A percentile compares a stretch with the other conserved stretches of the same genome.
Evolutionary conservation across 2,888 invertebrate genomes (phyloP).

Genomic region (Aromia moschata): DNA sequence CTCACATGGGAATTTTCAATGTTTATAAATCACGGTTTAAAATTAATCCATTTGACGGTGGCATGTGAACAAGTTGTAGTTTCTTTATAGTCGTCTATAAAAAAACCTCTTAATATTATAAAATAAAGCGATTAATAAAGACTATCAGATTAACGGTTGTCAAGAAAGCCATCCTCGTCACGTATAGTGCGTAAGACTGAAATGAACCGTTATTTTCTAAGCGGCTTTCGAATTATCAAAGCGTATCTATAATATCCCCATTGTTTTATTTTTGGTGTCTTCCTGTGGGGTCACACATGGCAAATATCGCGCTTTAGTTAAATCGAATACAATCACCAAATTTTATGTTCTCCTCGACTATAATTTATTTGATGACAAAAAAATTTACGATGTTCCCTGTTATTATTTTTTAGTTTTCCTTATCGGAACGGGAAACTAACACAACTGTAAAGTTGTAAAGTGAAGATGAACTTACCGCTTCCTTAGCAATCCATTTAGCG

Average conservation of each 20-base stretch:
- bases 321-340: conserved; percentile 7
- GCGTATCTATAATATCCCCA: conserved; percentile 1
- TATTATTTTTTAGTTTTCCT: background rate
- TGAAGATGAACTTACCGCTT: background rate
- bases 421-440: no score
- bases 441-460: background rate
- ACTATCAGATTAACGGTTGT: background rate
- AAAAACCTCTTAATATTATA: conserved; percentile 4
- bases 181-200: conserved; percentile 5
- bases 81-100: background rate
- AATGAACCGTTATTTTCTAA: conserved; percentile 10
- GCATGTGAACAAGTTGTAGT: conserved; percentile 2
- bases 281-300: conserved; percentile 8
- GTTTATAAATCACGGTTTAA: no score
- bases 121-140: conserved; percentile 14
- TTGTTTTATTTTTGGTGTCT: background rate
- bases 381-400: background rate
- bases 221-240: conserved; percentile 1
- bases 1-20: no score
- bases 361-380: conserved; percentile 5
- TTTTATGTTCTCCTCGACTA: conserved; percentile 8
- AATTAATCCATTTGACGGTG: background rate
- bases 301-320: background rate
- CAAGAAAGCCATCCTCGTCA: background rate
- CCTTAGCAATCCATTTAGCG: background rate